phyloP scores from a whole-genome alignment of 1,140 invertebrate genomes.

The Thaumatotibia leucotreta region DNA sequence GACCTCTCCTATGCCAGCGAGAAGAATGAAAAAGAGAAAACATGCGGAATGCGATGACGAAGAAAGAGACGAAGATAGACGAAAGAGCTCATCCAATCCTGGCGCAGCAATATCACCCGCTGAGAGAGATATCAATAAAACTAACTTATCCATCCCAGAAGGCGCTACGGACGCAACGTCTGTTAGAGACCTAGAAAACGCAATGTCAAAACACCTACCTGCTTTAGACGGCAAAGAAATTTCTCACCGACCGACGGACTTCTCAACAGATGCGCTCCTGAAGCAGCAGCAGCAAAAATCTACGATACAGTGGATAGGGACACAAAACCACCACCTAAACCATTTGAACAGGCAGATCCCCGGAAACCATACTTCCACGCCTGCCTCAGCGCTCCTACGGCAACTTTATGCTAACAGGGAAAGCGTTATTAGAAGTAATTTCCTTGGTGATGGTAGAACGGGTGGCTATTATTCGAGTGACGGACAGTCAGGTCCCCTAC shows the following conservation, averaged over 20 bases:
- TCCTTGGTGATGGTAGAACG: slow-evolving; percentile 82
- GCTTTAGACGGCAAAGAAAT: slow-evolving; percentile 76
- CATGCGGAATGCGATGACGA: slow-evolving; percentile 67
- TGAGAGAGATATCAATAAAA: slow-evolving; percentile 62
- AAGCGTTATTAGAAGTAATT: slow-evolving; percentile 94
- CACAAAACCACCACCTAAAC: slow-evolving; percentile 82
- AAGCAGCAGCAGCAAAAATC: slow-evolving; percentile 90
- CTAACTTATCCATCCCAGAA: slow-evolving; percentile 63
- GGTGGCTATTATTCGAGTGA: slow-evolving; percentile 72
- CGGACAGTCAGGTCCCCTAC: slow-evolving; percentile 83
- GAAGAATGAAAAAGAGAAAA: slow-evolving; percentile 71
- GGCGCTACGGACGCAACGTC: slow-evolving; percentile 77
- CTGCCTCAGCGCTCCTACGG: slow-evolving; percentile 90
- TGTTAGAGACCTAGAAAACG: slow-evolving; percentile 95
- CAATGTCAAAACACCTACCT: slow-evolving; percentile 97
- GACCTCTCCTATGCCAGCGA: slow-evolving; percentile 68
- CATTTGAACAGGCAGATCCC: slow-evolving; percentile 81
- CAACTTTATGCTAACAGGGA: slow-evolving; percentile 95
- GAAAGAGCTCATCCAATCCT: slow-evolving; percentile 78
- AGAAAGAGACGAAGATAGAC: slow-evolving; percentile 67
- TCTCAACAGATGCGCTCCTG: slow-evolving; percentile 89
- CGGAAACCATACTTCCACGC: slow-evolving; percentile 73
- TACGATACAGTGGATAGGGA: slow-evolving; percentile 96
- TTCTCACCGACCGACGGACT: slow-evolving; percentile 87
- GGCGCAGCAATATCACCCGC: slow-evolving; percentile 53